A percentile compares a stretch with the other conserved stretches of the same genome.
Evolutionary conservation across 2,888 invertebrate genomes (phyloP).

Genomic region (Stenchaetothrips biformis): DNA sequence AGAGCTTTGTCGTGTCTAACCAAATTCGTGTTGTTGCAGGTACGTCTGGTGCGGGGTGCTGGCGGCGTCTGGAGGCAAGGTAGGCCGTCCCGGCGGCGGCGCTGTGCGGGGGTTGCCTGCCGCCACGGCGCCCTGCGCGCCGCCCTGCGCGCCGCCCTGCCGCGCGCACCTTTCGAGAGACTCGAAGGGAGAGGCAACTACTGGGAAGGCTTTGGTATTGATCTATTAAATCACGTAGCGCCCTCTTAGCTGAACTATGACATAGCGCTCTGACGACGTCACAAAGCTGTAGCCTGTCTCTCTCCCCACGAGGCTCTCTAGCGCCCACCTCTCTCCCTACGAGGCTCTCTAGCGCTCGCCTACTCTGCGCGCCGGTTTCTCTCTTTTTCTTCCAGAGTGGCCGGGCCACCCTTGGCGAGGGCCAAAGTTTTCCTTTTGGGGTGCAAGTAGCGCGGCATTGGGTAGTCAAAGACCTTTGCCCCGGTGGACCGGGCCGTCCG

Average conservation of each 20-base stretch:
- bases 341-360: neutral
- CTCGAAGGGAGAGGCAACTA: no score
- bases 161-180: no score
- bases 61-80: no score
- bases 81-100: neutral
- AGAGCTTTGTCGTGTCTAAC: no score
- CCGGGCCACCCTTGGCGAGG: neutral
- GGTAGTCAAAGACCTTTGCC: conserved; percentile 1
- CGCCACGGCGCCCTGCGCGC: neutral
- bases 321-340: neutral
- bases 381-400: neutral
- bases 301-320: neutral
- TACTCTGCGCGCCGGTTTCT: no score
- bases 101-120: neutral
- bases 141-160: no score
- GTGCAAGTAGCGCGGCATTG: neutral
- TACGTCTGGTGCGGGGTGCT: neutral
- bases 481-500: neutral
- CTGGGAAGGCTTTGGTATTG: no score
- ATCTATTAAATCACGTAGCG: neutral
- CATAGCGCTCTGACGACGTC: neutral
- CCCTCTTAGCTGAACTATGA: neutral
- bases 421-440: neutral
- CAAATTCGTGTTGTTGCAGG: no score
- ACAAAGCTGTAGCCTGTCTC: neutral